A percentile compares a stretch with the other conserved stretches of the same genome.
Conservation (phyloP, 2,797 vertebrate species). For the Psittacula echo region DNA sequence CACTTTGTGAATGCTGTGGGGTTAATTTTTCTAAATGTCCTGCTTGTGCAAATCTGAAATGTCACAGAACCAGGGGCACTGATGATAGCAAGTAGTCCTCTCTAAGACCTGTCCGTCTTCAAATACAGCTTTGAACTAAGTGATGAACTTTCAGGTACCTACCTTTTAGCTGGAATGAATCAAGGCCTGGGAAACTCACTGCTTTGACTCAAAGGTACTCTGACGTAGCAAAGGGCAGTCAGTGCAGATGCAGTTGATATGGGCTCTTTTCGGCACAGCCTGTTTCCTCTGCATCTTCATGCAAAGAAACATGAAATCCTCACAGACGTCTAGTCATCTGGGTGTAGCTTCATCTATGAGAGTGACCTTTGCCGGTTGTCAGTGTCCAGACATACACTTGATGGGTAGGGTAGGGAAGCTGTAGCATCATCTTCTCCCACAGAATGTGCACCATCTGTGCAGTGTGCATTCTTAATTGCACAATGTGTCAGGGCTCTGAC, state of each 20-base stretch:
- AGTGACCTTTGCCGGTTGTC: not conserved
- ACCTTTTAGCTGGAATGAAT: not conserved
- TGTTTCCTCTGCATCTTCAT: accelerated
- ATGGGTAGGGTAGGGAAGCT: not conserved
- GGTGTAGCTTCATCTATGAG: not conserved
- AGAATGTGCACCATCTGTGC: not conserved
- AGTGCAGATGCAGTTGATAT: not conserved
- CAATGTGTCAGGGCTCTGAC: not conserved
- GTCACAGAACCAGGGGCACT: not conserved
- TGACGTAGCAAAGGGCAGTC: not conserved
- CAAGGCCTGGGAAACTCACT: not conserved
- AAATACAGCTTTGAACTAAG: not conserved
- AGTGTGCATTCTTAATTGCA: not conserved
- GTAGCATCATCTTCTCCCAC: not conserved
- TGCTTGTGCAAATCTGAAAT: not conserved
- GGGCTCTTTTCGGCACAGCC: not conserved
- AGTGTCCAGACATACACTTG: not conserved
- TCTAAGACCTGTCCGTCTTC: not conserved
- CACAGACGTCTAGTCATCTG: accelerated
- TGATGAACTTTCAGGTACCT: not conserved
- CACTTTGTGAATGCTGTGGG: not conserved
- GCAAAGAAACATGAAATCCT: not conserved
- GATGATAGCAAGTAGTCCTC: not conserved
- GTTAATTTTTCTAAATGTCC: not conserved
- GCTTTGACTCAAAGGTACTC: not conserved